These are phyloP conservation scores for Microplitis manilae DNA, from an alignment of 2,888 invertebrate genomes.

Conservation along the genomic window DNA sequence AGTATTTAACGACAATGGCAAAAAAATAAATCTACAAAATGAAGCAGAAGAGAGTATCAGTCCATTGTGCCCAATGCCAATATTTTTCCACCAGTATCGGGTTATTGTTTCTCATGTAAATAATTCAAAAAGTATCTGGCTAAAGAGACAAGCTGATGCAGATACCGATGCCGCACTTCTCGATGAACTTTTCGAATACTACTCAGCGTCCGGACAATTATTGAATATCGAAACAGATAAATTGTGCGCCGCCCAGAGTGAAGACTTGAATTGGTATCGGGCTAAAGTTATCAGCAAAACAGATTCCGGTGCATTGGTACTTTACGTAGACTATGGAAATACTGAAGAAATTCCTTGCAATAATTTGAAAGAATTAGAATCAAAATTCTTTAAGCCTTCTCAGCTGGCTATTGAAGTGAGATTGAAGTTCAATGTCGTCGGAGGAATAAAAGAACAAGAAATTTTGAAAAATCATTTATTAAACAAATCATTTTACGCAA, in stretches of 20 bases:
- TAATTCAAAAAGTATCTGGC: slow-evolving; percentile 76
- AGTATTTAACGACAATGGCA: slow-evolving; percentile 74
- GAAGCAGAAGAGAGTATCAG: slow-evolving; percentile 72
- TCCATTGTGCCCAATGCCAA: slow-evolving; percentile 77
- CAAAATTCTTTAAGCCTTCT: slow-evolving; percentile 61
- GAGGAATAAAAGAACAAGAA: slow-evolving; percentile 71
- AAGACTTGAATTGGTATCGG: slow-evolving; percentile 82
- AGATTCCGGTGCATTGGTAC: slow-evolving; percentile 72
- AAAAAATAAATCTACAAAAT: slow-evolving; percentile 54
- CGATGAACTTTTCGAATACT: slow-evolving; percentile 76
- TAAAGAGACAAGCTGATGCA: slow-evolving; percentile 75
- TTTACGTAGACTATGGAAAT: slow-evolving; percentile 83
- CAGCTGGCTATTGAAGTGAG: slow-evolving; percentile 63
- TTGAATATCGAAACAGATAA: slow-evolving; percentile 72
- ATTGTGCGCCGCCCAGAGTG: slow-evolving; percentile 77
- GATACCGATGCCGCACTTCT: slow-evolving; percentile 72
- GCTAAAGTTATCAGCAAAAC: slow-evolving; percentile 74
- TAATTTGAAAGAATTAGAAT: slow-evolving; percentile 69
- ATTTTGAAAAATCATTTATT: slow-evolving; percentile 54
- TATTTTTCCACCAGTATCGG: slow-evolving; percentile 76
- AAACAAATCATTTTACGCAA: slow-evolving; percentile 75
- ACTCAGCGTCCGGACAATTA: slow-evolving; percentile 71
- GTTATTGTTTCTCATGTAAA: slow-evolving; percentile 77
- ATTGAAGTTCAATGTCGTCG: slow-evolving; percentile 60
- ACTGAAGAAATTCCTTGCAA: slow-evolving; percentile 74